Evolutionary conservation across 2,888 invertebrate genomes (phyloP).

Genomic region (Salticus scenicus): DNA sequence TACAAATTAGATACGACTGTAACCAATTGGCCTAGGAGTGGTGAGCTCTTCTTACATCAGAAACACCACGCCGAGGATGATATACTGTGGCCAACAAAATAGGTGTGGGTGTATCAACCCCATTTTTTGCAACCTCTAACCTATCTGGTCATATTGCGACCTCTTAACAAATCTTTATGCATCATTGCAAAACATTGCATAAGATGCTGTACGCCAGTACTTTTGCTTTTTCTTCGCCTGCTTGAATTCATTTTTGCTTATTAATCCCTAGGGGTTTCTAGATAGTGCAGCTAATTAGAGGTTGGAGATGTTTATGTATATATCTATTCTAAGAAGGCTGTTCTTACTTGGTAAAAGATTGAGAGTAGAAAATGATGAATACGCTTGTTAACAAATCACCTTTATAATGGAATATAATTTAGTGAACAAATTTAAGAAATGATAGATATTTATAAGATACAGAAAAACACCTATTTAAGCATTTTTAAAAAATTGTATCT

Average conservation of each 20-base stretch:
- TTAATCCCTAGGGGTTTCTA: background rate
- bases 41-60: slow-evolving; percentile 20
- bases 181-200: slow-evolving; percentile 10
- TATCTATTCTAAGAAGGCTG: too few species aligned
- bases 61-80: slow-evolving; percentile 16
- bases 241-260: background rate
- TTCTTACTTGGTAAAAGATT: too few species aligned
- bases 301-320: too few species aligned
- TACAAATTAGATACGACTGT: slow-evolving; percentile 49
- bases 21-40: slow-evolving; percentile 37
- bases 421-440: too few species aligned
- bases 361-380: too few species aligned
- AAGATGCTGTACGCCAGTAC: slow-evolving; percentile 26
- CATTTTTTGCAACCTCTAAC: slow-evolving; percentile 24
- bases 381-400: too few species aligned
- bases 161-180: slow-evolving; percentile 29
- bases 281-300: background rate
- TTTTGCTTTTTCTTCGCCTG: background rate
- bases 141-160: slow-evolving; percentile 28
- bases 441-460: too few species aligned
- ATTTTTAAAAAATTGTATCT: too few species aligned
- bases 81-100: slow-evolving; percentile 31
- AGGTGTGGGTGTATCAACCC: slow-evolving; percentile 50
- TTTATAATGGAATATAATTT: too few species aligned
- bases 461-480: too few species aligned